Evolutionary conservation across 2,113 vertebrate species (phyloP).

Genomic region (Crotalus viridis): DNA sequence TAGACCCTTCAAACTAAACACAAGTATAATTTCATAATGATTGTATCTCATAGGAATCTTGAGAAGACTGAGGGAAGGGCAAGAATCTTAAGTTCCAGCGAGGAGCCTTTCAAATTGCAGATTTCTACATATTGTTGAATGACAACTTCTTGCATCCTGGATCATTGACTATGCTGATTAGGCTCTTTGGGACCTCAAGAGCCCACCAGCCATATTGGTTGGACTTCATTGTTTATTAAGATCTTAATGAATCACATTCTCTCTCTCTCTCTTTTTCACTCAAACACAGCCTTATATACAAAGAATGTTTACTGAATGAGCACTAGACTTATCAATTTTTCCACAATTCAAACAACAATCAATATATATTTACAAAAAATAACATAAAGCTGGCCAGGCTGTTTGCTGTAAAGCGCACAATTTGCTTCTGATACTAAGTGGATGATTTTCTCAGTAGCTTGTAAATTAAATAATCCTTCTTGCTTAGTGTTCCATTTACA

Average conservation of each 20-base stretch:
- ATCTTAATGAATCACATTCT: background rate
- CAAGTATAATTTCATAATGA: background rate
- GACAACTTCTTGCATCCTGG: background rate
- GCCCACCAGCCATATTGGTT: background rate
- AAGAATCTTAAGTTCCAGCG: background rate
- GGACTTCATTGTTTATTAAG: background rate
- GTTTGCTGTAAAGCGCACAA: background rate
- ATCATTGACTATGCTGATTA: background rate
- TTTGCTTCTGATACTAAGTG: background rate
- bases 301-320: background rate
- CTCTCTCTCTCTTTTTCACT: background rate
- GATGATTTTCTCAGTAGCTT: background rate
- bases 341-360: background rate
- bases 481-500: background rate
- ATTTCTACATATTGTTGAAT: background rate
- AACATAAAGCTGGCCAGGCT: background rate
- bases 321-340: background rate
- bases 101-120: background rate
- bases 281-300: background rate
- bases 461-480: background rate
- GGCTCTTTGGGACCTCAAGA: background rate
- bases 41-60: background rate
- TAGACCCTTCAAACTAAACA: background rate
- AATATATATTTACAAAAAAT: background rate
- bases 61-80: background rate